These are phyloP conservation scores for Hydrotaea diabolus DNA, from an alignment of 2,888 invertebrate species.

Conservation along the genomic window DNA sequence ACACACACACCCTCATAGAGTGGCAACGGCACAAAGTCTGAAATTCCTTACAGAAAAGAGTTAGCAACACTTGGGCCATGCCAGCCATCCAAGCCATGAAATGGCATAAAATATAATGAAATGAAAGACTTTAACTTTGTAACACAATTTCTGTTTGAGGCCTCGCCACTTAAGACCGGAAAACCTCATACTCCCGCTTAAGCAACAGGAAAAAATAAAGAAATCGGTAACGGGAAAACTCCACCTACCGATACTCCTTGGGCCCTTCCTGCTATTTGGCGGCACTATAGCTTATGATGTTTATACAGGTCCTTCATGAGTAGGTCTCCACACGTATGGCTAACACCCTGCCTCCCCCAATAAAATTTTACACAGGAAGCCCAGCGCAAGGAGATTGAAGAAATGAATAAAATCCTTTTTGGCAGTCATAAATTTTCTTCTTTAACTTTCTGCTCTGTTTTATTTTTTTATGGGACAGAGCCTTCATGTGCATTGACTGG, in stretches of 20 bases:
- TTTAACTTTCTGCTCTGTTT: background rate
- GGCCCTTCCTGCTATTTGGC: background rate
- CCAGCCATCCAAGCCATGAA: slow-evolving; percentile 10
- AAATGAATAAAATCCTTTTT: slow-evolving; percentile 12
- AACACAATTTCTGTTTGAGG: slow-evolving; percentile 4
- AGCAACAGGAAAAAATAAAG: background rate
- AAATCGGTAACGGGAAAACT: no score
- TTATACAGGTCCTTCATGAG: background rate
- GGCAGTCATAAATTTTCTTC: slow-evolving; percentile 12
- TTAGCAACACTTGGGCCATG: slow-evolving; percentile 11
- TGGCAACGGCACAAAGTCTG: slow-evolving; percentile 13
- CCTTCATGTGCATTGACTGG: background rate
- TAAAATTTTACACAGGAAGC: background rate
- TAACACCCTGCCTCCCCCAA: no score
- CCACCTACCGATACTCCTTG: background rate
- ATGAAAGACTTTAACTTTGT: slow-evolving; percentile 23
- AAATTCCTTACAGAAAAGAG: slow-evolving; percentile 24
- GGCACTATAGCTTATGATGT: background rate
- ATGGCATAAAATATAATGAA: slow-evolving; percentile 29
- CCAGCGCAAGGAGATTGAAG: background rate
- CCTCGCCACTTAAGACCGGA: slow-evolving; percentile 17
- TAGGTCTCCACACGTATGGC: background rate
- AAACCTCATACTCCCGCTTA: slow-evolving; percentile 4
- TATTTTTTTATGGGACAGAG: background rate
- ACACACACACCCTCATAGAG: no score